Evolutionary conservation across 1,140 invertebrate species (phyloP), one percentile per base, ranked within the genome.

Genomic region (Archegozetes longisetosus): DNA sequence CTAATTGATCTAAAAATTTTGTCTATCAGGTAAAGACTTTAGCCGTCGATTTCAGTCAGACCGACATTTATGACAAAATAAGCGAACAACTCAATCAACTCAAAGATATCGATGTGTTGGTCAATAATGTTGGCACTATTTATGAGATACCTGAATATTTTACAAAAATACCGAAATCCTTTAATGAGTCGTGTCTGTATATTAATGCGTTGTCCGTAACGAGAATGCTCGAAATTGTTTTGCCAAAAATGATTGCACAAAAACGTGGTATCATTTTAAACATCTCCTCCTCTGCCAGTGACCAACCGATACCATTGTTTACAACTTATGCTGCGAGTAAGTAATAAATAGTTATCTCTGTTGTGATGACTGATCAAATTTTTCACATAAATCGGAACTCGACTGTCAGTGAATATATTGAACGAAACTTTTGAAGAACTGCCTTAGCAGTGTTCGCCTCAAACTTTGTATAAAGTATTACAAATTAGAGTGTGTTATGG

Each of bases 41-140:
- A 6, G 25, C 53, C 6, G 53, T 22, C 25, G 53, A 55, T 23
- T 55, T 55, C 25, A 55, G 12, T 73, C 75, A 81, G 93, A 98
- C 81, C 80, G 60, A 61, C 32, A 61, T 61, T 28, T 61, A 61
- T 62, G 59, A 62, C 6, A 20, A 46, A 40, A 62, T 61, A 3
- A 22, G 62, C 4, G 17, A 3, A 14, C n/a, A 23, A 22, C 14
- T 61, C 3, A 26, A 62, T 22, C 20, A 46, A 17, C 22, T 51
- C 3, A 13, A 9, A 6, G 48, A 59, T 12, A 28, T 60, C 20
- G 25, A 29, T 40, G 29, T 60, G 22, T 26, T 60, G 24, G 48
- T 60, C 50, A 60, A 60, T 47, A 60, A 60, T 60, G 58, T 60
- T 32, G 58, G 58, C 25, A 60, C 25, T 55, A 17, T 47, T 20